Conservation (phyloP, 2,888 invertebrate species). For the Dastarcus helophoroides region DNA sequence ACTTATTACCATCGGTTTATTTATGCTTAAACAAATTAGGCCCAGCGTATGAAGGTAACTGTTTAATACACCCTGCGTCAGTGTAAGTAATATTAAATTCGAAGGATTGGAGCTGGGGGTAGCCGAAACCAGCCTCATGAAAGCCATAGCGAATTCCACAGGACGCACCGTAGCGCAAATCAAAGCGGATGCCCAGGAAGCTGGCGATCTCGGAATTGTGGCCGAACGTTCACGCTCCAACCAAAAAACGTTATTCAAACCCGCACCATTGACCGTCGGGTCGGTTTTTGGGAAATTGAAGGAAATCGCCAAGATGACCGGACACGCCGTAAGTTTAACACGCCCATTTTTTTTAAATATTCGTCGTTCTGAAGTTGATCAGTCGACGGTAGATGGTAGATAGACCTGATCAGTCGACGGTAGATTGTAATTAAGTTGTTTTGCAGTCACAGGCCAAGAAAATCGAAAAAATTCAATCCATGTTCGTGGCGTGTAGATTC, state of each 20-base stretch:
- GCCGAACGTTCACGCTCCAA: slow-evolving; percentile 75
- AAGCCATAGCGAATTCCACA: slow-evolving; percentile 83
- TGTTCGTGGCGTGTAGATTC: slow-evolving; percentile 84
- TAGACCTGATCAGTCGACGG: neutral
- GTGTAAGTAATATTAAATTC: neutral
- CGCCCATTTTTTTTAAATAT: slow-evolving; percentile 8
- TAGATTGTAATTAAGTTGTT: slow-evolving; percentile 5
- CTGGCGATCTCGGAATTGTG: slow-evolving; percentile 84
- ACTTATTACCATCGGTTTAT: slow-evolving; percentile 82
- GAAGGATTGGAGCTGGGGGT: slow-evolving; percentile 74
- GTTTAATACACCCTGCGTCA: neutral
- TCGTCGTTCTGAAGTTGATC: neutral
- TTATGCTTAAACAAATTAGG: slow-evolving; percentile 92
- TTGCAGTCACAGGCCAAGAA: slow-evolving; percentile 69
- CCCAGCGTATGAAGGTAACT: slow-evolving; percentile 81
- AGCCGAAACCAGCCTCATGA: slow-evolving; percentile 89
- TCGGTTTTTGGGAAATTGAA: slow-evolving; percentile 72
- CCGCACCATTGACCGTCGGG: slow-evolving; percentile 62
- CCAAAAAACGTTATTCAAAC: slow-evolving; percentile 81
- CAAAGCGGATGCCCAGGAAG: slow-evolving; percentile 54
- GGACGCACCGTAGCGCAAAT: slow-evolving; percentile 77
- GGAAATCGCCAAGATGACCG: slow-evolving; percentile 79
- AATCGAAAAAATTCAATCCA: slow-evolving; percentile 77
- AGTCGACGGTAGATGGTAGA: neutral
- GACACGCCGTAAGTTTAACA: slow-evolving; percentile 48